Base-by-base conservation (phyloP, 2,797 vertebrate species). In the Gallinago nigripennis region DNA sequence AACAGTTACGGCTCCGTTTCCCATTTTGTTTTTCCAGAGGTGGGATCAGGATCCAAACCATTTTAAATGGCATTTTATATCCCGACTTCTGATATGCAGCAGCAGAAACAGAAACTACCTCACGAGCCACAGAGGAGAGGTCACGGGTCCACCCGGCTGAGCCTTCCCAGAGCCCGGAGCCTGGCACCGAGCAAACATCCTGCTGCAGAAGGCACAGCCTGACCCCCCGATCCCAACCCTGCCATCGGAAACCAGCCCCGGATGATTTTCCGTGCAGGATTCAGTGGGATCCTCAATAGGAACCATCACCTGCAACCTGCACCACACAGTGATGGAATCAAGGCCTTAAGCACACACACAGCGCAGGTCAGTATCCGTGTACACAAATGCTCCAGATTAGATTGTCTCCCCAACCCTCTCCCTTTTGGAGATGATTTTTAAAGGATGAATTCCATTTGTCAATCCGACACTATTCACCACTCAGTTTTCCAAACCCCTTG, bases 131-230 rank as follows among this genome's bases (percentile, higher is more conserved):
- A 4, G 31, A 24, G 2, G 6, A 31, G 56, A 65, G 84, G 83
- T 63, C 82, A 56, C 17, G n/a, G 64, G 68, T 16, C 85, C 71
- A 25, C 31, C 30, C 35, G 50, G 19, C 65, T 48, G 12, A 75
- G 71, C 57, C 63, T 63, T 69, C 35, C 45, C 78, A 45, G 95
- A 71, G 72, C 82, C 51, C 28, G 1, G 83, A 18, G 75, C 86
- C 82, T 75, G 79, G 93, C 90, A 91, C 79, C 10, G 0, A 54
- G 72, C 82, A 92, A 87, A 94, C 85, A 94, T 69, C 91, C 90
- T 61, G 85, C 72, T 88, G 66, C 91, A 61, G 48, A 4, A 91
- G 70, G 83, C 72, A 86, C 86, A 76, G 87, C 66, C 72, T 76
- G 81, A 88, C 50, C 90, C 53, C 78, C 86, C 25, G 1, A 24